These are phyloP conservation scores for Drosophila insularis DNA, from an alignment of 1,140 invertebrate genomes.

Conservation along the genomic window DNA sequence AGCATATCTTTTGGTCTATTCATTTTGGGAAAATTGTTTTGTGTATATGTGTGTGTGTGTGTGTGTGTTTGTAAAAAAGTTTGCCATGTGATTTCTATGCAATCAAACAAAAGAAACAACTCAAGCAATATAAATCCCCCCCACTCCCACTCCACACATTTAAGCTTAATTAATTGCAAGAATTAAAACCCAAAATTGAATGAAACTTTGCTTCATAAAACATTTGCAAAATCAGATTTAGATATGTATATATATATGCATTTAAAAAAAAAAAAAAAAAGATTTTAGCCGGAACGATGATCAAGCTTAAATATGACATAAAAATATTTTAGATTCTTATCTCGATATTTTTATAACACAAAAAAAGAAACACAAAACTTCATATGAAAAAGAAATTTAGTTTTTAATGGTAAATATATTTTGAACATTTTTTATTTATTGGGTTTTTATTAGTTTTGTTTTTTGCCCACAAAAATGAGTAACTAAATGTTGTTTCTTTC, in stretches of 20 bases:
- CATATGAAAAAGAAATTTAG: too few relatives aligned
- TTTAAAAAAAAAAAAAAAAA: too few relatives aligned
- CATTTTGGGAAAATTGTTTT: constrained; percentile 1
- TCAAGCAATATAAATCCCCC: not conserved
- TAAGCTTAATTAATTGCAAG: constrained; percentile 4
- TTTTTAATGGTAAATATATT: too few relatives aligned
- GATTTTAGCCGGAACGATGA: too few relatives aligned
- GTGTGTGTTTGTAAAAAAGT: not conserved
- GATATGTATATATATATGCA: not conserved
- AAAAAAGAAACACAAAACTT: too few relatives aligned
- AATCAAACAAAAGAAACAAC: constrained; percentile 10
- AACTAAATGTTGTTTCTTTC: too few relatives aligned
- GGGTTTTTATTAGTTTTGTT: too few relatives aligned
- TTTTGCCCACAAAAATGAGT: too few relatives aligned
- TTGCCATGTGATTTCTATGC: constrained; percentile 6
- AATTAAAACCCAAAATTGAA: not conserved
- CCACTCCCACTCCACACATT: not conserved
- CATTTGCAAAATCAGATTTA: not conserved
- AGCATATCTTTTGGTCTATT: constrained; percentile 8
- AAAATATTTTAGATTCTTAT: too few relatives aligned
- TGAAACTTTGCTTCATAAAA: constrained; percentile 1
- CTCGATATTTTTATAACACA: too few relatives aligned
- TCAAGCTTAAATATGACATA: too few relatives aligned
- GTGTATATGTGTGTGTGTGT: not conserved
- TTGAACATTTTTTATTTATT: too few relatives aligned